Evolutionary conservation across 2,797 vertebrate species (phyloP).

Genomic region (Lithobates pipiens): DNA sequence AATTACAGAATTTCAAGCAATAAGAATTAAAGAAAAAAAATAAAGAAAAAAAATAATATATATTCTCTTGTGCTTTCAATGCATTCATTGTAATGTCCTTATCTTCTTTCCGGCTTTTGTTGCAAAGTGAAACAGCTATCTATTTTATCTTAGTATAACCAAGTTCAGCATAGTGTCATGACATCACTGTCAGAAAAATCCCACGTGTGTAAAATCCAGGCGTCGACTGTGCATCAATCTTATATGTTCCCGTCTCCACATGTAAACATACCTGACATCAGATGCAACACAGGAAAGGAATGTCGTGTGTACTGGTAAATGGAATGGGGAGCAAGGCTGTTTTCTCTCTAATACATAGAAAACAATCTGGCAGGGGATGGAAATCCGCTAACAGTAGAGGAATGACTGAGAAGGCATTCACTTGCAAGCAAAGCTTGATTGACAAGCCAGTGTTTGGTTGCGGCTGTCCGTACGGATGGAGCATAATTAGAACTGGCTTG

Average conservation of each 20-base stretch:
- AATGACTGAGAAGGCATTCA: conserved; percentile 74
- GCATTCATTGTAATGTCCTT: conserved; percentile 52
- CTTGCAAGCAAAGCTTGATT: conserved; percentile 79
- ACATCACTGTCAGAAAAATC: conserved; percentile 30
- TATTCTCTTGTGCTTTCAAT: conserved; percentile 62
- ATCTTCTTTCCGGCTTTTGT: conserved; percentile 58
- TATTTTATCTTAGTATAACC: conserved; percentile 46
- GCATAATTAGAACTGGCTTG: conserved; percentile 82
- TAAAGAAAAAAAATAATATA: background rate
- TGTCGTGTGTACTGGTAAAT: conserved; percentile 62
- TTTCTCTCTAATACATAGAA: conserved; percentile 57
- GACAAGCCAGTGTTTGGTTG: conserved; percentile 70
- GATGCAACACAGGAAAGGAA: conserved; percentile 62
- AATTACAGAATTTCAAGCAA: conserved; percentile 64
- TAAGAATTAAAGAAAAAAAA: conserved; percentile 53
- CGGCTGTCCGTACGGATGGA: conserved; percentile 65
- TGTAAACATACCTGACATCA: conserved; percentile 68
- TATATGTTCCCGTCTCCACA: conserved; percentile 58
- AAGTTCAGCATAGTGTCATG: conserved; percentile 65
- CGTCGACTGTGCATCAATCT: conserved; percentile 55
- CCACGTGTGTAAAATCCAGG: conserved; percentile 55
- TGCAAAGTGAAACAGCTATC: conserved; percentile 65
- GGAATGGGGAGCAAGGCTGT: conserved; percentile 62
- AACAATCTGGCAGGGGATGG: conserved; percentile 67
- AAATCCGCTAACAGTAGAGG: conserved; percentile 67